Evolutionary conservation across 1,140 invertebrate species (phyloP).

Genomic region (Zaprionus ghesquierei): DNA sequence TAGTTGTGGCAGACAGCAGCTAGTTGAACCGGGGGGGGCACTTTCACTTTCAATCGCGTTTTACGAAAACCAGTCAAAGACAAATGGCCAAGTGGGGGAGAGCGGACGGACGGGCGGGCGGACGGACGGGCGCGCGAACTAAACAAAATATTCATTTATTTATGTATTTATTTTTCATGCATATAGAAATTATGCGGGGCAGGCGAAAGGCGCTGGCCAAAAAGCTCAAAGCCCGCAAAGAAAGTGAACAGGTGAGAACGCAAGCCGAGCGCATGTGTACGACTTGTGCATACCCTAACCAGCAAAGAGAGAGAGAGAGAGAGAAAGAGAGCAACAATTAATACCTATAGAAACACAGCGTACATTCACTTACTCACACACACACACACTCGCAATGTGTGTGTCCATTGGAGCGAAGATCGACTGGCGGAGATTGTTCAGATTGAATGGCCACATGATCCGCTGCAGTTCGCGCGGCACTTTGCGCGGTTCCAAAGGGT

Average conservation of each 20-base stretch:
- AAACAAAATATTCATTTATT: slow-evolving; percentile 51
- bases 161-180: slow-evolving; percentile 54
- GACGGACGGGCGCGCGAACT: not conserved
- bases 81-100: slow-evolving; percentile 10
- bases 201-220: slow-evolving; percentile 63
- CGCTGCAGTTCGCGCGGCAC: not conserved
- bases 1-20: not conserved
- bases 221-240: slow-evolving; percentile 53
- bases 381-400: not conserved
- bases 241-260: slow-evolving; percentile 51
- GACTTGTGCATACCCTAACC: slow-evolving; percentile 31
- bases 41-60: slow-evolving; percentile 80
- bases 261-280: not conserved
- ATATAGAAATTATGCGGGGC: slow-evolving; percentile 67
- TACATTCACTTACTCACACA: not conserved
- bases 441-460: slow-evolving; percentile 3
- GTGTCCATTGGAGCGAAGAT: not conserved
- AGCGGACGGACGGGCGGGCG: slow-evolving; percentile 1
- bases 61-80: slow-evolving; percentile 60
- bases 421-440: slow-evolving; percentile 3
- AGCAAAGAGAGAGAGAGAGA: not conserved
- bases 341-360: not conserved
- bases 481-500: slow-evolving; percentile 36
- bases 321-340: too few species aligned
- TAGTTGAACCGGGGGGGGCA: slow-evolving; percentile 27